Evolutionary conservation across 2,888 invertebrate genomes (phyloP), one percentile per base, ranked within the genome.

Genomic region (Chymomyza caudatula): DNA sequence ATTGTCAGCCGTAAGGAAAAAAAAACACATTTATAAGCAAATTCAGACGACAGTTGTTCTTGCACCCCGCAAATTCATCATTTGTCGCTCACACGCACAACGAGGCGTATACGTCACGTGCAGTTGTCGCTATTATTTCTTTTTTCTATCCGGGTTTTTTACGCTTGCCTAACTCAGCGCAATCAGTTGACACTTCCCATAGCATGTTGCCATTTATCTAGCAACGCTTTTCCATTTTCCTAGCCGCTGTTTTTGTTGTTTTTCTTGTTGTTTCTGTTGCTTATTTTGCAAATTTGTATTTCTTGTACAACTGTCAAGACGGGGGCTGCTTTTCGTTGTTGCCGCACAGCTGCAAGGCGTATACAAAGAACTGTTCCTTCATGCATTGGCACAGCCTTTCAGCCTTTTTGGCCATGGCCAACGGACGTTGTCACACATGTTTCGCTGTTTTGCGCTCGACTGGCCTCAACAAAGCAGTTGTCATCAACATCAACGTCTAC

Each of bases 281-380:
- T 82, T 82, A 82, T 78, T 78, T 81, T 81, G 84, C 82, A 84
- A 82, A 82, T 84, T 83, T 83, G 79, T 80, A 83, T 84, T 84
- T 82, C 84, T 84, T 84, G 82, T 83, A 80, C 84, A 80, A 84
- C 83, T 84, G 83, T 84, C 82, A 60, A 42, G 53, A 80, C 64
- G 65, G 78, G 62, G 29, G 56, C 63, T 64, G 56, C 63, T 71
- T 63, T 65, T 62, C 58, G 42, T 47, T 68, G 71, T 74, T 54
- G 69, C 56, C 63, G 65, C 66, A 37, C 62, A 60, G 57, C 42
- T 67, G 53, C 13, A 11, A 20, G 20, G 51, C 49, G 60, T 19
- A 37, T 66, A 58, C 51, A 66, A 22, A 55, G 47, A n/a, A 23
- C 60, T 15, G 79, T 69, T 69, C 77, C 76, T 69, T 67, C 71